Percentiles rank a stretch among this genome's conserved stretches.
phyloP scores from a whole-genome alignment of 30 jellyfish, hydroid and myxozoan genomes.

The Aurelia sp. region DNA sequence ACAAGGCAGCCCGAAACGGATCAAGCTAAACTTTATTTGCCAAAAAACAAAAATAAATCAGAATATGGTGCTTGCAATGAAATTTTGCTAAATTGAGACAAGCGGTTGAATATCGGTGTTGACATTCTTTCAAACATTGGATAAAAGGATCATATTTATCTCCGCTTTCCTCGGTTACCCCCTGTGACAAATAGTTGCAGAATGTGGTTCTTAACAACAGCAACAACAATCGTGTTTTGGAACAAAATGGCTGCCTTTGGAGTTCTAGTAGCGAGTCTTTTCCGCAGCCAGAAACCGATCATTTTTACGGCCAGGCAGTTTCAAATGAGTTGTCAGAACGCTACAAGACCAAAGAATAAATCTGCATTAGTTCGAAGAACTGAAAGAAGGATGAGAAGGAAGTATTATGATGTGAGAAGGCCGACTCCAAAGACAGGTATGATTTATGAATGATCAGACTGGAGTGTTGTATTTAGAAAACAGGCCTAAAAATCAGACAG shows the following conservation, averaged over 20 bases:
- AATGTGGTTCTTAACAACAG: not conserved
- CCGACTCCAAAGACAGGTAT: slow-evolving; percentile 33
- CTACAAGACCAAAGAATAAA: slow-evolving; percentile 4
- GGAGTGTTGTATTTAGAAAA: too few relatives aligned
- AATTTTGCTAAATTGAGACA: too few relatives aligned
- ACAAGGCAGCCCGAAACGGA: too few relatives aligned
- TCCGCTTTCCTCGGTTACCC: too few relatives aligned
- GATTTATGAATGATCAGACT: too few relatives aligned
- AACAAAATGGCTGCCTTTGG: slow-evolving; percentile 1
- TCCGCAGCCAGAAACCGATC: not conserved
- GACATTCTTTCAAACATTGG: too few relatives aligned
- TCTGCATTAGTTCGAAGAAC: slow-evolving; percentile 26
- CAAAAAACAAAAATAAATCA: too few relatives aligned
- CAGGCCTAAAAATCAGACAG: not conserved
- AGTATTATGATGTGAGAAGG: slow-evolving; percentile 9
- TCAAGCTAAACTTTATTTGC: too few relatives aligned
- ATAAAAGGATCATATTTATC: too few relatives aligned
- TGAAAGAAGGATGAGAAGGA: slow-evolving; percentile 26
- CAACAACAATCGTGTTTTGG: not conserved
- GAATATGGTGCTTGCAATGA: too few relatives aligned
- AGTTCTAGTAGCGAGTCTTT: not conserved
- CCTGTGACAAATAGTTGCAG: too few relatives aligned
- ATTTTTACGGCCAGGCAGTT: slow-evolving; percentile 14
- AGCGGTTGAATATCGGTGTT: too few relatives aligned
- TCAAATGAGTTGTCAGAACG: not conserved